A percentile compares a stretch with the other conserved stretches of the same genome.
phyloP scores from a whole-genome alignment of 1,140 invertebrate species.

The Forficula auricularia region DNA sequence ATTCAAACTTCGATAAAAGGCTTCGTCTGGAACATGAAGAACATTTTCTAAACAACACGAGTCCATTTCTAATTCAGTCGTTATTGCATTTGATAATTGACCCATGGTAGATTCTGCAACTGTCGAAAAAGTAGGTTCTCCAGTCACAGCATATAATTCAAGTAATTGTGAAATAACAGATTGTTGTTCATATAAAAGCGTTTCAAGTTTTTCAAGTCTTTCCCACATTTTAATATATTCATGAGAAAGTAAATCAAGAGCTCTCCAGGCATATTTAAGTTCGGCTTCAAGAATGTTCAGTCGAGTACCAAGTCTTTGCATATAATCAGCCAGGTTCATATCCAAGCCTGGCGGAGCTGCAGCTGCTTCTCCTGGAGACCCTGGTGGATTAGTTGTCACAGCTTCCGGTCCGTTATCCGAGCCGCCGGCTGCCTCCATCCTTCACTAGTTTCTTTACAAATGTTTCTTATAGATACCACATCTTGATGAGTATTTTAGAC shows the following conservation, averaged over 20 bases:
- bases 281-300: constrained; percentile 76
- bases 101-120: constrained; percentile 2
- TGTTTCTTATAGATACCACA: no score
- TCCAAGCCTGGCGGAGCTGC: constrained; percentile 14
- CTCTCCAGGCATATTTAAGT: constrained; percentile 77
- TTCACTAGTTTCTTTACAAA: no score
- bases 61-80: constrained; percentile 29
- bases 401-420: no score
- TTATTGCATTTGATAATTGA: constrained; percentile 20
- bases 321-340: constrained; percentile 54
- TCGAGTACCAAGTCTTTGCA: constrained; percentile 70
- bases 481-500: no score
- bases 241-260: constrained; percentile 71
- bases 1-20: constrained; percentile 74
- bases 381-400: no score
- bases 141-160: constrained; percentile 43
- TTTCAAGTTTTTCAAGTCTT: constrained; percentile 75
- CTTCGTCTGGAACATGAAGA: constrained; percentile 50
- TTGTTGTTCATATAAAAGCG: constrained; percentile 73
- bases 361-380: constrained; percentile 1
- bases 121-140: not conserved
- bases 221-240: constrained; percentile 92
- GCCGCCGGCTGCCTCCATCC: no score
- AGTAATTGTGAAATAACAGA: constrained; percentile 76
- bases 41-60: no score